These are phyloP conservation scores for Larimichthys polyactis DNA, from an alignment of 2,113 vertebrate genomes.

Conservation along the genomic window DNA sequence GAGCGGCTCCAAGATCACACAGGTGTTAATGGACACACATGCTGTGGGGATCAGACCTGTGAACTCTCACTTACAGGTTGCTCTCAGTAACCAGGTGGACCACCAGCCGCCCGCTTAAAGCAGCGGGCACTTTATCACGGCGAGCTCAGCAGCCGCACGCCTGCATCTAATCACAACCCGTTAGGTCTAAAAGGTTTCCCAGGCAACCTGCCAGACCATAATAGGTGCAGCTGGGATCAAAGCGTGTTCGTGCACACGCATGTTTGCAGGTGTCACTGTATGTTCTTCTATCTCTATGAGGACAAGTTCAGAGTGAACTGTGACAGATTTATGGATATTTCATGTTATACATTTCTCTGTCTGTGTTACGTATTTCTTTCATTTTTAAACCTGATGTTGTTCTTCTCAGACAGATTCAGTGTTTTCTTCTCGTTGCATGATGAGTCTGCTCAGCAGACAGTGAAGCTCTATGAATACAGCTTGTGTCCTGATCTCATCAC, in stretches of 20 bases:
- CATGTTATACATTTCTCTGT: too few species aligned
- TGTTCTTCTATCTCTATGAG: too few species aligned
- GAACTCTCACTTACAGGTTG: constrained; percentile 3
- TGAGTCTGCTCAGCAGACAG: too few species aligned
- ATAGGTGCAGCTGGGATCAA: constrained; percentile 48
- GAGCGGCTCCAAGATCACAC: neutral
- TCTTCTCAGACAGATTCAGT: too few species aligned
- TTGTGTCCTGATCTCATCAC: too few species aligned
- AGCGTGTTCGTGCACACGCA: neutral
- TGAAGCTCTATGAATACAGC: too few species aligned
- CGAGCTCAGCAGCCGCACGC: constrained; percentile 13
- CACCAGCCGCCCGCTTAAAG: neutral
- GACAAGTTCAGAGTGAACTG: too few species aligned
- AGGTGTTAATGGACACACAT: neutral
- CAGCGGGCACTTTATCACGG: constrained; percentile 34
- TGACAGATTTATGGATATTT: too few species aligned
- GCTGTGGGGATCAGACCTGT: constrained; percentile 14
- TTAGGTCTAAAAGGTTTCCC: constrained; percentile 66
- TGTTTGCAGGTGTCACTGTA: neutral
- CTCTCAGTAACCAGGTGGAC: neutral
- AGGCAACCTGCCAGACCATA: constrained; percentile 69
- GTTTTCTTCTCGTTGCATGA: too few species aligned
- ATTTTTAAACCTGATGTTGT: too few species aligned
- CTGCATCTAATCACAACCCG: constrained; percentile 65
- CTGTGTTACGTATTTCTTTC: too few species aligned